Conservation (phyloP, 2,113 vertebrate species). For the Proteles cristata region DNA sequence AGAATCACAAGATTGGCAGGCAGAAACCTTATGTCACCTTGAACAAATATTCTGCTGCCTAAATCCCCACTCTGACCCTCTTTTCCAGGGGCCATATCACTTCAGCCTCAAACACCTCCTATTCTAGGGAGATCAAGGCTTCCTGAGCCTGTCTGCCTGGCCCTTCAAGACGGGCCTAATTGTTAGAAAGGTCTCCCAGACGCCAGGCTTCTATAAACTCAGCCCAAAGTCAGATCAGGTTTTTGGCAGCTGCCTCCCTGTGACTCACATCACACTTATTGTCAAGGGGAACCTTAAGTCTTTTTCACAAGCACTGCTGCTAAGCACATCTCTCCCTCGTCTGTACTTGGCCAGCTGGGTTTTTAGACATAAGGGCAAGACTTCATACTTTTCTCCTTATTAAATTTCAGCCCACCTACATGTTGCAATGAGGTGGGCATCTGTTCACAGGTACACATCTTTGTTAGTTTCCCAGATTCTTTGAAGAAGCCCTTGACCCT, state of each 20-base stretch:
- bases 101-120: not conserved
- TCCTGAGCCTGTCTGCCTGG: not conserved
- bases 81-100: not conserved
- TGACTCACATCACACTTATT: slow-evolving; percentile 56
- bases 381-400: not conserved
- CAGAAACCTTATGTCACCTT: not conserved
- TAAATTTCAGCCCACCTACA: slow-evolving; percentile 42
- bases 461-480: not conserved
- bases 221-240: slow-evolving; percentile 37
- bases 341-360: not conserved
- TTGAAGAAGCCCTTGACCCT: not conserved
- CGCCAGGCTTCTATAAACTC: slow-evolving; percentile 52
- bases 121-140: not conserved
- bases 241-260: slow-evolving; percentile 40
- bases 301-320: not conserved
- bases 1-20: not conserved
- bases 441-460: not conserved
- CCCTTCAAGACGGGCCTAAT: slow-evolving; percentile 34
- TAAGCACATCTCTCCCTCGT: not conserved
- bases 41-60: not conserved
- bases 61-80: not conserved
- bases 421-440: not conserved
- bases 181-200: slow-evolving; percentile 49
- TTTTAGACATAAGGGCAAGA: slow-evolving; percentile 7
- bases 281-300: not conserved